Percentiles rank a stretch among this genome's conserved stretches.
phyloP scores from a whole-genome alignment of 2,797 vertebrate species.

The Syngnathus rostellatus region DNA sequence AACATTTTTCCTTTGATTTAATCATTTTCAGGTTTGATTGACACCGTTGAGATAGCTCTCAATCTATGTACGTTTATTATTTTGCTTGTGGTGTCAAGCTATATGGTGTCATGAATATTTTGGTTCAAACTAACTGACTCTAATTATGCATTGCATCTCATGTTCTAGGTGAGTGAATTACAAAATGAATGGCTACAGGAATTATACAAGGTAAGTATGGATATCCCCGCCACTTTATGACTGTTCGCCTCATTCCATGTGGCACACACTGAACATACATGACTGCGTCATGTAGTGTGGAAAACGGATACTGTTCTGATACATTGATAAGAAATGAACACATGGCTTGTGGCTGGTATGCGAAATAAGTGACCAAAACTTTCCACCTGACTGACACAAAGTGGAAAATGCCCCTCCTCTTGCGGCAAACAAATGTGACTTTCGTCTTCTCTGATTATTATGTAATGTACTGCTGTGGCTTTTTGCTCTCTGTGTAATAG shows the following conservation, averaged over 20 bases:
- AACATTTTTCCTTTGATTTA: background rate
- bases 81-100: background rate
- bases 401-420: conserved; percentile 10
- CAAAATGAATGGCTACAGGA: conserved; percentile 75
- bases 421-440: conserved; percentile 7
- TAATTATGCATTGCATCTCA: conserved; percentile 17
- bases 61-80: background rate
- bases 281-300: background rate
- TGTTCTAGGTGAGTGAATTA: conserved; percentile 67
- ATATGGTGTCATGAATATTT: background rate
- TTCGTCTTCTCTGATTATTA: background rate
- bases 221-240: background rate
- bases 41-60: background rate
- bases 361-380: background rate
- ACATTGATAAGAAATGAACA: conserved; percentile 2
- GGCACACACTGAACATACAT: background rate
- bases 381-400: background rate
- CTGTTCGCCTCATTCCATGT: background rate
- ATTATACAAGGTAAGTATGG: conserved; percentile 65
- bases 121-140: background rate
- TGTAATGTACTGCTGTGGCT: conserved; percentile 17
- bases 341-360: background rate
- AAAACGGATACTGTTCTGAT: conserved; percentile 1
- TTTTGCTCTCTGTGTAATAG: conserved; percentile 39
- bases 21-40: background rate